Percentiles rank a stretch among this genome's conserved stretches.
phyloP scores from a whole-genome alignment of 2,888 invertebrate species.

The Drosophila limbata region DNA sequence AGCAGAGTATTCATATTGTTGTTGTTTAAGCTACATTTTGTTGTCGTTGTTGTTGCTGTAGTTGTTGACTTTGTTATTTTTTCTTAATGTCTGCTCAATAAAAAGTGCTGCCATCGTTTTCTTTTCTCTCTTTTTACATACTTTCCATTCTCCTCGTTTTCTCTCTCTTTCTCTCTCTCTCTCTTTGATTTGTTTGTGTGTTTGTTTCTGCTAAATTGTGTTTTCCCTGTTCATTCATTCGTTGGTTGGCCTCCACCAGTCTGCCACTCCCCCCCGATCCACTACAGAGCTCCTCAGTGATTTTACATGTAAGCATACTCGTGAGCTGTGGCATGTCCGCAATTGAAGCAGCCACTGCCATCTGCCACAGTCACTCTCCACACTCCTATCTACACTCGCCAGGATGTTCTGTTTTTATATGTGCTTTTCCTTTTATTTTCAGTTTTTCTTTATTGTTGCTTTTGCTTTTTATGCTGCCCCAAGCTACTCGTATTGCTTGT shows the following conservation, averaged over 20 bases:
- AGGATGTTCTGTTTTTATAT: constrained; percentile 35
- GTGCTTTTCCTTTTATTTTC: constrained; percentile 39
- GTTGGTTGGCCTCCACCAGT: constrained; percentile 46
- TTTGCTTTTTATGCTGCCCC: constrained; percentile 35
- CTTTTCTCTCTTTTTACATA: constrained; percentile 33
- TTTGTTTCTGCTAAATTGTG: constrained; percentile 80
- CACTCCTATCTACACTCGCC: constrained; percentile 4
- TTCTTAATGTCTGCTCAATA: constrained; percentile 81
- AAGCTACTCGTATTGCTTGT: constrained; percentile 49
- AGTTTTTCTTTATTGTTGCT: constrained; percentile 24
- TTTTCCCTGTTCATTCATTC: constrained; percentile 83
- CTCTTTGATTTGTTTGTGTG: constrained; percentile 66
- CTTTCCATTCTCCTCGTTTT: constrained; percentile 30
- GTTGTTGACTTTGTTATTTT: constrained; percentile 80
- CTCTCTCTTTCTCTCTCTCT: constrained; percentile 46
- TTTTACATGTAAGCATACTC: constrained; percentile 83
- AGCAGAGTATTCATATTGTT: constrained; percentile 48
- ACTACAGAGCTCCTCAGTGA: constrained; percentile 75
- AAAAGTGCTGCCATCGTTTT: constrained; percentile 66
- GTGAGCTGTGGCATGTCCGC: constrained; percentile 83
- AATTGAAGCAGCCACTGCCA: constrained; percentile 75
- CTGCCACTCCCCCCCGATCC: constrained; percentile 13
- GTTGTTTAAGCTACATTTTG: constrained; percentile 35
- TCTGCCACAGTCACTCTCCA: constrained; percentile 32
- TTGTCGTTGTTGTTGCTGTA: constrained; percentile 41